Evolutionary conservation across 2,797 vertebrate species (phyloP).

Genomic region (Coendou prehensilis): DNA sequence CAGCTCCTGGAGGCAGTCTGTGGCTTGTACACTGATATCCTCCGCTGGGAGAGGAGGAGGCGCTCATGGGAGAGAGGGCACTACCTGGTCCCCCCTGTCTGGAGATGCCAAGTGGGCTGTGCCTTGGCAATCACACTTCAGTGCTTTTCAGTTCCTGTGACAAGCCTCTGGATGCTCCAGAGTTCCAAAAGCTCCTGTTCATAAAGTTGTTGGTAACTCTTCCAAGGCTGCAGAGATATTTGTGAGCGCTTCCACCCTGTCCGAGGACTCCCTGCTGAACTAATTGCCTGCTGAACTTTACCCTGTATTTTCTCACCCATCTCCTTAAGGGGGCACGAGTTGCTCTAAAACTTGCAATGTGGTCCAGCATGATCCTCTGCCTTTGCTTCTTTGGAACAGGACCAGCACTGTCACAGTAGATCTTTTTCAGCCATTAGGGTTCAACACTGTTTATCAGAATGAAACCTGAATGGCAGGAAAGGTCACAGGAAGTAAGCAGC

Average conservation of each 20-base stretch:
- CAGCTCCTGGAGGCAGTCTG: not conserved
- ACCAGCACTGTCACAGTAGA: not conserved
- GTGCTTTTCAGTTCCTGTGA: not conserved
- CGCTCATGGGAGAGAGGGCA: not conserved
- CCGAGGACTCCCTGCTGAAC: not conserved
- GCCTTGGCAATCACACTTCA: not conserved
- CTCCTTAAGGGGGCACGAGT: not conserved
- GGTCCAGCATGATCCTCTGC: not conserved
- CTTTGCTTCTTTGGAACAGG: conserved; percentile 25
- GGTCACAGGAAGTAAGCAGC: not conserved
- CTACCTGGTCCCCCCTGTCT: not conserved
- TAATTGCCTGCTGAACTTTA: not conserved
- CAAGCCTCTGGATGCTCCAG: not conserved
- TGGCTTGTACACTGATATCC: not conserved
- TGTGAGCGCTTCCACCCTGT: not conserved
- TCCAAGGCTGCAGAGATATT: not conserved
- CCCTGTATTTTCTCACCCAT: not conserved
- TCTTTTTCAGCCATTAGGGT: not conserved
- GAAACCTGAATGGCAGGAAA: conserved; percentile 7
- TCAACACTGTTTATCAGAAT: not conserved
- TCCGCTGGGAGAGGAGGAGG: not conserved
- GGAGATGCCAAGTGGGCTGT: not conserved
- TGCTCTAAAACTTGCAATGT: conserved; percentile 1
- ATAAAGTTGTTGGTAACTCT: not conserved
- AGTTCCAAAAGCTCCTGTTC: not conserved